Evolutionary conservation across 1,140 invertebrate species (phyloP).

Genomic region (Asobara japonica): DNA sequence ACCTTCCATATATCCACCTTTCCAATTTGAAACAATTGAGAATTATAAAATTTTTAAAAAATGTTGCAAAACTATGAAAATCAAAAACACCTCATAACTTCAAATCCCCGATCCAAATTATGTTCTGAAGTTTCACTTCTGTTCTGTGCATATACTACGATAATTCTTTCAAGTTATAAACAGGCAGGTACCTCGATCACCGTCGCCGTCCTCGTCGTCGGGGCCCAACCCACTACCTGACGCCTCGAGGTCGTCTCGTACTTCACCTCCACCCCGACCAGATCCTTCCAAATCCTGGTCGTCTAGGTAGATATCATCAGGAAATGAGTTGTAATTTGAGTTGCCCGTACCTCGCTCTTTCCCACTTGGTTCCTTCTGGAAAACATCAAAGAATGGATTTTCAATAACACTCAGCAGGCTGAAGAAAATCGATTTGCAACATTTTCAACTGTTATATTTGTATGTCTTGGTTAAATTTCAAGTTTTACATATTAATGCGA

Average conservation of each 20-base stretch:
- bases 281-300: constrained; percentile 67
- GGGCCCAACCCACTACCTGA: constrained; percentile 77
- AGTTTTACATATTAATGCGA: too few species aligned
- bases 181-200: constrained; percentile 48
- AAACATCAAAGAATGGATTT: neutral
- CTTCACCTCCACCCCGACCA: constrained; percentile 63
- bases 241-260: constrained; percentile 73
- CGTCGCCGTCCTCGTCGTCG: constrained; percentile 73
- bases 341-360: constrained; percentile 54
- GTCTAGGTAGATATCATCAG: constrained; percentile 65
- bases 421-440: too few species aligned
- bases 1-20: too few species aligned
- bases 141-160: too few species aligned
- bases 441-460: too few species aligned
- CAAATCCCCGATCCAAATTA: too few species aligned
- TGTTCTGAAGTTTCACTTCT: too few species aligned
- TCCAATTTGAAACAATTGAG: too few species aligned
- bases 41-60: constrained; percentile 1
- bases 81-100: too few species aligned
- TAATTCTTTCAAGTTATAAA: neutral
- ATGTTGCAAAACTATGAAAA: too few species aligned
- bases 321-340: constrained; percentile 53
- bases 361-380: constrained; percentile 54
- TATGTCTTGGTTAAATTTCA: too few species aligned
- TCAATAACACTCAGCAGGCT: too few species aligned